Conservation (phyloP, 2,888 invertebrate genomes). For the Mythimna albipuncta region DNA sequence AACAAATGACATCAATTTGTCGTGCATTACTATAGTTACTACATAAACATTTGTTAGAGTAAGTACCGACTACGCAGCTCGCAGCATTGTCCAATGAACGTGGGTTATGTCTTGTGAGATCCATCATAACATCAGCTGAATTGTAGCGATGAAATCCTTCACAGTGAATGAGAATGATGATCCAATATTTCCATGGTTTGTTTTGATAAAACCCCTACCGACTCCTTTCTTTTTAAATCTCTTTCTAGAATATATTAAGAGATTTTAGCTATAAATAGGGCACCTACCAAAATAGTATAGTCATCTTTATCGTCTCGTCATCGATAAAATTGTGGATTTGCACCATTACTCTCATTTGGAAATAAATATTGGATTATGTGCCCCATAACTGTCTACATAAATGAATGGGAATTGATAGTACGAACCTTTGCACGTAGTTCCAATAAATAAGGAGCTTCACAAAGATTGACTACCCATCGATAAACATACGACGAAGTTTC, state of each 20-base stretch:
- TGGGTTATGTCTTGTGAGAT: constrained; percentile 20
- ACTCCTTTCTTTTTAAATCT: background rate
- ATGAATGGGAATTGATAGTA: background rate
- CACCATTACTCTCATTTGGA: background rate
- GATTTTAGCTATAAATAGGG: background rate
- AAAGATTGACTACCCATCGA: background rate
- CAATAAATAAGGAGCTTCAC: background rate
- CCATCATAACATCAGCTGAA: constrained; percentile 19
- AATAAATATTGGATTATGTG: background rate
- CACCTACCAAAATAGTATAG: constrained; percentile 1
- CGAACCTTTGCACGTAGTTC: background rate
- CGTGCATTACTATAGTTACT: constrained; percentile 21
- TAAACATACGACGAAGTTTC: background rate
- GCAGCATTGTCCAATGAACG: constrained; percentile 34
- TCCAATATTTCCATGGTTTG: background rate
- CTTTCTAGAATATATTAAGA: background rate
- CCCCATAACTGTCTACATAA: background rate
- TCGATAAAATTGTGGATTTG: background rate
- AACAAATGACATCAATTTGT: constrained; percentile 42
- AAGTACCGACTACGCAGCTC: constrained; percentile 18
- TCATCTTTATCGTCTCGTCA: background rate
- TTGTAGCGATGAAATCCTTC: background rate
- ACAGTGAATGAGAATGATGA: background rate
- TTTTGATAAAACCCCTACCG: background rate
- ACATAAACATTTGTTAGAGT: constrained; percentile 39